phyloP scores from a whole-genome alignment of 2,797 vertebrate genomes.

The Acrossocheilus wenchowensis region DNA sequence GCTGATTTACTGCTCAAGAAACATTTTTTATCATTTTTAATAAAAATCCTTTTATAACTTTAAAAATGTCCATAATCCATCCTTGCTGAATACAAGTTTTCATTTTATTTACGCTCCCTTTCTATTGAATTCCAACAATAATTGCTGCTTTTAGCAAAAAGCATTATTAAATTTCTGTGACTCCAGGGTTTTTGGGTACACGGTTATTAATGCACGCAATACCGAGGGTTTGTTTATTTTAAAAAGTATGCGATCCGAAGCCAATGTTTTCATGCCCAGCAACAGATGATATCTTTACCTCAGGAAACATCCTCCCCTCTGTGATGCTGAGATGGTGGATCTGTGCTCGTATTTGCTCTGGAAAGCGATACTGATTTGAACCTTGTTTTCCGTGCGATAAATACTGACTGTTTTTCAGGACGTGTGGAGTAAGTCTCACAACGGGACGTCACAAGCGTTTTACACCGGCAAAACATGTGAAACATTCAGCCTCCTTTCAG shows the following conservation, averaged over 20 bases:
- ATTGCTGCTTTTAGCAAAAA: not conserved
- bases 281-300: slow-evolving; percentile 48
- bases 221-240: slow-evolving; percentile 34
- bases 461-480: slow-evolving; percentile 51
- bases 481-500: slow-evolving; percentile 62
- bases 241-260: slow-evolving; percentile 16
- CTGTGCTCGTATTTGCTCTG: slow-evolving; percentile 32
- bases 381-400: slow-evolving; percentile 17
- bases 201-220: not conserved
- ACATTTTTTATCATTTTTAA: not conserved
- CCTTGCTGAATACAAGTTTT: not conserved
- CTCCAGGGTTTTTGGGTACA: not conserved
- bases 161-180: not conserved
- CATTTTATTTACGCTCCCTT: not conserved
- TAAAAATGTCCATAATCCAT: not conserved
- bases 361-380: slow-evolving; percentile 33
- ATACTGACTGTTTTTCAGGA: slow-evolving; percentile 15
- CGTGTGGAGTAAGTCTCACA: not conserved
- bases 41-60: too few species aligned
- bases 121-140: not conserved
- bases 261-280: slow-evolving; percentile 40
- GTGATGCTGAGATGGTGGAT: slow-evolving; percentile 20
- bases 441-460: slow-evolving; percentile 33
- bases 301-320: slow-evolving; percentile 51
- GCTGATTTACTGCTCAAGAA: not conserved